Conservation (phyloP, 2,797 vertebrate genomes). For the Caiman crocodilus region DNA sequence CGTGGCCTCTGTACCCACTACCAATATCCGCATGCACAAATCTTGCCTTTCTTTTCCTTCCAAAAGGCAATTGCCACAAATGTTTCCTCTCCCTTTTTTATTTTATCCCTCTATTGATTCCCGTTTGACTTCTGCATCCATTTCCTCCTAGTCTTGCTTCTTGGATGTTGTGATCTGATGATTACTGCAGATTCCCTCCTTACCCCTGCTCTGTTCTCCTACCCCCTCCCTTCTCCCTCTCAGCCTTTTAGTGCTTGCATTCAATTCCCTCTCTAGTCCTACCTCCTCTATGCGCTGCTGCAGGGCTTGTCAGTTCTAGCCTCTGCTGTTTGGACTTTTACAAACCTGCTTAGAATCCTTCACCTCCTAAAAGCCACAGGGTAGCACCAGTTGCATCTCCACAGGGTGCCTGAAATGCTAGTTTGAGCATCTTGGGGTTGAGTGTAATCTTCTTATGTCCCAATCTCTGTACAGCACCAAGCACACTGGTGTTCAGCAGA, state of each 20-base stretch:
- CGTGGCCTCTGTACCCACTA: too few species aligned
- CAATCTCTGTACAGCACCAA: neutral
- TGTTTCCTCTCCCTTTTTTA: neutral
- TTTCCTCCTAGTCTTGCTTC: neutral
- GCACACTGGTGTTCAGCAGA: neutral
- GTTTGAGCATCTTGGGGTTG: neutral
- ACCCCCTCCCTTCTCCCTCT: neutral
- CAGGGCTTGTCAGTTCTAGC: neutral
- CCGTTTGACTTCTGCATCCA: neutral
- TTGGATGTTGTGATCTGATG: neutral
- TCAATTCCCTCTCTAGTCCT: neutral
- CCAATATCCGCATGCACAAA: too few species aligned
- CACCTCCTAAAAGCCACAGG: neutral
- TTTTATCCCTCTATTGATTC: neutral
- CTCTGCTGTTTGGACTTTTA: neutral
- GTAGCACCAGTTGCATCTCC: neutral
- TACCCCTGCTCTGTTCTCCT: neutral
- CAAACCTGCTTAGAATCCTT: neutral
- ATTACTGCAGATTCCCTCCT: neutral
- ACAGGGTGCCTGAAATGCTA: neutral
- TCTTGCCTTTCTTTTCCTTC: neutral
- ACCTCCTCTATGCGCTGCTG: rapidly evolving
- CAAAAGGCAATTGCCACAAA: neutral
- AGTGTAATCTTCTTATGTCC: neutral
- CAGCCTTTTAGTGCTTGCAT: neutral